Percentiles rank a stretch among this genome's conserved stretches.
Evolutionary conservation across 2,113 vertebrate species (phyloP).

Genomic region (Emberiza fucata): DNA sequence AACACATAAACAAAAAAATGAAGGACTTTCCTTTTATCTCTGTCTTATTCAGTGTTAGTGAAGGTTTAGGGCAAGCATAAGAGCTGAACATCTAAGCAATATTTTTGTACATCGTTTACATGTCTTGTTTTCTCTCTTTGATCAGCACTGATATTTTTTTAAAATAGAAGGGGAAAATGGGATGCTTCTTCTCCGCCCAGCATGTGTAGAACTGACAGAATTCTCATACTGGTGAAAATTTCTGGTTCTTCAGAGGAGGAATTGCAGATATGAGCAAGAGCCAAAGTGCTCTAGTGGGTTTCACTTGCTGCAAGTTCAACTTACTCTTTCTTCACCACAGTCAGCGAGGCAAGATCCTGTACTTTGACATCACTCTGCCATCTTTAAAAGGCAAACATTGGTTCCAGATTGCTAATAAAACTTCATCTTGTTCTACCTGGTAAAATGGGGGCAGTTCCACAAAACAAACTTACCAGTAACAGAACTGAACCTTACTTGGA

Average conservation of each 20-base stretch:
- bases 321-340: not conserved
- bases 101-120: not conserved
- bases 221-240: not conserved
- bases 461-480: not conserved
- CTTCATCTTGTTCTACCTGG: not conserved
- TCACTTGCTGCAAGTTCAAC: not conserved
- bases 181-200: not conserved
- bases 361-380: not conserved
- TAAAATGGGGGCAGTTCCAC: not conserved
- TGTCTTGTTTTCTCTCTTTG: not conserved
- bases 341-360: not conserved
- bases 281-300: not conserved
- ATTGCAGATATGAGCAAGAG: fast-evolving
- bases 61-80: not conserved
- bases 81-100: not conserved
- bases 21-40: not conserved
- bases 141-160: not conserved
- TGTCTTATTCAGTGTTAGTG: not conserved
- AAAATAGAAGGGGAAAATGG: not conserved
- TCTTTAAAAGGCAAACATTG: not conserved
- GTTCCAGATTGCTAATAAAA: not conserved
- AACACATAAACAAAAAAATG: not conserved
- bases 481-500: not conserved
- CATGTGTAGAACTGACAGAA: not conserved
- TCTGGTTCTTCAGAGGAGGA: not conserved